Conservation (phyloP, 2,113 vertebrate genomes). For the Plotosus lineatus region DNA sequence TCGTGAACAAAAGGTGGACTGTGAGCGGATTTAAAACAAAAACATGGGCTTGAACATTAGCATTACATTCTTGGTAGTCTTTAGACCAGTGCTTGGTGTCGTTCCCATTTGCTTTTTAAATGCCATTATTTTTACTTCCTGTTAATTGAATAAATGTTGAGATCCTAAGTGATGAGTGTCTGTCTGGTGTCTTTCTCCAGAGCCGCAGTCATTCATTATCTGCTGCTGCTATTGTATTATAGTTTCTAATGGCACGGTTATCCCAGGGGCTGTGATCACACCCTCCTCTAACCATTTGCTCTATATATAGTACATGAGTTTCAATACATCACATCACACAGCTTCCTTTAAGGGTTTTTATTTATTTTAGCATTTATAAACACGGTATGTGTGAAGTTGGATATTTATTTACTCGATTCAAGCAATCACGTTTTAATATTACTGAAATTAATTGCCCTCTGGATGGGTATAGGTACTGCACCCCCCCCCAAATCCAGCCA, state of each 20-base stretch:
- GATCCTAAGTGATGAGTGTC: conserved; percentile 18
- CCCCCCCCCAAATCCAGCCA: too few relatives aligned
- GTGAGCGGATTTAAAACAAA: not conserved
- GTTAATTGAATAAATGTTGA: conserved; percentile 47
- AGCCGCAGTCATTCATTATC: conserved; percentile 28
- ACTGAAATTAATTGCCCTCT: too few relatives aligned
- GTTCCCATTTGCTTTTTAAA: conserved; percentile 54
- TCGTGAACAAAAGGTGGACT: conserved; percentile 33
- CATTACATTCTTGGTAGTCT: conserved; percentile 26
- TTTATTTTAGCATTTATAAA: conserved; percentile 32
- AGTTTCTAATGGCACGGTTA: too few relatives aligned
- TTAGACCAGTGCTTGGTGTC: conserved; percentile 49
- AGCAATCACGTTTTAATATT: too few relatives aligned
- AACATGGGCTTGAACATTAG: not conserved
- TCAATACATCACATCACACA: not conserved
- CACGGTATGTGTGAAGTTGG: not conserved
- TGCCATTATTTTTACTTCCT: not conserved
- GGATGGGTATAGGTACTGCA: too few relatives aligned
- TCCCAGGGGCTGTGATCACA: not conserved
- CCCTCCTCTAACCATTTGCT: too few relatives aligned
- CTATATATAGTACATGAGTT: not conserved
- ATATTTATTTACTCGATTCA: not conserved
- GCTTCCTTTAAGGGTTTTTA: not conserved
- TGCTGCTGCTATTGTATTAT: not conserved
- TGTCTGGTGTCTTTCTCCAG: conserved; percentile 8